A percentile compares a stretch with the other conserved stretches of the same genome.
phyloP scores from a whole-genome alignment of 2,888 invertebrate genomes.

The Piscicola geometra region DNA sequence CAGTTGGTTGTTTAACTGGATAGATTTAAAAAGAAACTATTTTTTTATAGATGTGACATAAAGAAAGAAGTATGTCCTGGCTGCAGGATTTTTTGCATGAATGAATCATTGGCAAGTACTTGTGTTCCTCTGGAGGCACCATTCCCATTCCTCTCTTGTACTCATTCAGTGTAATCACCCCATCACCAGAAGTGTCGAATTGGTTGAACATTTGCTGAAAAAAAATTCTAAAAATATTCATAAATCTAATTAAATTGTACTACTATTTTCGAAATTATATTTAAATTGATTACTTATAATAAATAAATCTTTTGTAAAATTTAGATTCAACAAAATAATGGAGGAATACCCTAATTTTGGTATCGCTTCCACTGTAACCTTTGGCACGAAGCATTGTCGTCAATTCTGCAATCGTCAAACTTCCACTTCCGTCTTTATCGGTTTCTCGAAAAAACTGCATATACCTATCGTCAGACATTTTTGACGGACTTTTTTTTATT shows the following conservation, averaged over 20 bases:
- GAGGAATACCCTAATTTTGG: slow-evolving; percentile 29
- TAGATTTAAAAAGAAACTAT: too few species aligned
- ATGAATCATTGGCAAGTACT: too few species aligned
- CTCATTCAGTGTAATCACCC: slow-evolving; percentile 36
- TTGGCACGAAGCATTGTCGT: slow-evolving; percentile 32
- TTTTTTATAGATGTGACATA: too few species aligned
- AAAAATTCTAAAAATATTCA: not conserved
- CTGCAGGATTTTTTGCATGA: too few species aligned
- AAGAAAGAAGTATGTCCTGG: not conserved
- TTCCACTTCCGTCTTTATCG: slow-evolving; percentile 39
- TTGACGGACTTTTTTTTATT: too few species aligned
- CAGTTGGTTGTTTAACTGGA: too few species aligned
- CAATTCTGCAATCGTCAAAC: slow-evolving; percentile 35
- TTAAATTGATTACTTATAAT: not conserved
- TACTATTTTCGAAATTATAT: too few species aligned
- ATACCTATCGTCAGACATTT: slow-evolving; percentile 16
- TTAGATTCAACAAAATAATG: not conserved
- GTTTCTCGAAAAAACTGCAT: slow-evolving; percentile 36
- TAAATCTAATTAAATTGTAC: not conserved
- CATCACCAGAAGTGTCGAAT: slow-evolving; percentile 38
- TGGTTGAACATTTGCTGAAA: slow-evolving; percentile 33
- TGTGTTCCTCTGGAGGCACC: slow-evolving; percentile 22
- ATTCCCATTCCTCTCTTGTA: slow-evolving; percentile 37
- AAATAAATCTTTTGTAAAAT: not conserved
- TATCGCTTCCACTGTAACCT: slow-evolving; percentile 32